phyloP scores from a whole-genome alignment of 1,140 invertebrate genomes.

The Sarcophaga peregrina region DNA sequence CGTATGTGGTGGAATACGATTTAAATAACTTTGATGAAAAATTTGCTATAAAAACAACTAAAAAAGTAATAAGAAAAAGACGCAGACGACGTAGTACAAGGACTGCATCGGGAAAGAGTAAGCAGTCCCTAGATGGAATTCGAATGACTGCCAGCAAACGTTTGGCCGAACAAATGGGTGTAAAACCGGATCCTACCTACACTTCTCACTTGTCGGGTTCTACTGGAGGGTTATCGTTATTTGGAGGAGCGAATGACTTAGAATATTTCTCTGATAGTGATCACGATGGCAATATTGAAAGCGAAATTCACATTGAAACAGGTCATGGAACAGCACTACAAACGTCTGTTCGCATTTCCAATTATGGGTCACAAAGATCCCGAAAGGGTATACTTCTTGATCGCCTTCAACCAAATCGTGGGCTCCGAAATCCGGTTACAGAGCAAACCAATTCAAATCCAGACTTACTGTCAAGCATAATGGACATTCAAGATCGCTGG shows the following conservation, averaged over 20 bases:
- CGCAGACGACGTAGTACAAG: constrained; percentile 57
- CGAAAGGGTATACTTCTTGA: constrained; percentile 55
- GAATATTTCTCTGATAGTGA: constrained; percentile 71
- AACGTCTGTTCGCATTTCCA: constrained; percentile 54
- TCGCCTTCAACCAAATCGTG: constrained; percentile 49
- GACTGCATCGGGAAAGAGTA: constrained; percentile 37
- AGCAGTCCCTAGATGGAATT: constrained; percentile 56
- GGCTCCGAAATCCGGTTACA: not conserved
- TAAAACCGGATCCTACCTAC: constrained; percentile 57
- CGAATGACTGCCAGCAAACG: constrained; percentile 65
- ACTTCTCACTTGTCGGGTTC: constrained; percentile 52
- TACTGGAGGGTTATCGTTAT: constrained; percentile 67
- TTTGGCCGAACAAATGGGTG: constrained; percentile 59
- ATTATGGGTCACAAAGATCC: constrained; percentile 52
- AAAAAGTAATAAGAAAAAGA: constrained; percentile 65
- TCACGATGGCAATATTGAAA: constrained; percentile 41
- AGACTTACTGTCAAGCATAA: constrained; percentile 79
- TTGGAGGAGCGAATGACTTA: constrained; percentile 73
- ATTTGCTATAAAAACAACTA: constrained; percentile 68
- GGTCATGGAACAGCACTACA: constrained; percentile 65
- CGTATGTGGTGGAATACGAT: constrained; percentile 70
- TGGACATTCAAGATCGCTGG: constrained; percentile 80
- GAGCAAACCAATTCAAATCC: constrained; percentile 32
- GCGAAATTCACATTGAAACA: constrained; percentile 44
- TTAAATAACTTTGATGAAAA: constrained; percentile 69